Percentiles rank a stretch among this genome's conserved stretches.
phyloP scores from a whole-genome alignment of 2,888 invertebrate genomes.

The Oscheius myriophilus region DNA sequence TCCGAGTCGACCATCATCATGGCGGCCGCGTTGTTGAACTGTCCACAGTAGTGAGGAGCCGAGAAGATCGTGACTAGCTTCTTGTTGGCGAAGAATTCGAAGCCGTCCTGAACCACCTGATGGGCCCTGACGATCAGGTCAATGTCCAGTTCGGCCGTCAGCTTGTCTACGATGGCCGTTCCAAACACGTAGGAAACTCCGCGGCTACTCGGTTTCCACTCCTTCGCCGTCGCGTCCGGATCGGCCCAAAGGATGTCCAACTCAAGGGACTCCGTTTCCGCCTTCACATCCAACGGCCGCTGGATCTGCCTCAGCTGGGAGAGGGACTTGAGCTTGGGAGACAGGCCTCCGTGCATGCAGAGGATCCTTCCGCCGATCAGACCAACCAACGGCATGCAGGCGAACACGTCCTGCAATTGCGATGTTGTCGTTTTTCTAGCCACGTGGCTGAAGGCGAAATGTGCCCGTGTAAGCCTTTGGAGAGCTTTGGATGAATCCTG shows the following conservation, averaged over 20 bases:
- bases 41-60: too few relatives aligned
- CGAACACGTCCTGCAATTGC: conserved; percentile 24
- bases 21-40: too few relatives aligned
- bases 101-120: too few relatives aligned
- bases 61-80: too few relatives aligned
- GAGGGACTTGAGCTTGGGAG: conserved; percentile 35
- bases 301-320: conserved; percentile 24
- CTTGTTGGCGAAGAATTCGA: too few relatives aligned
- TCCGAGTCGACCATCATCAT: too few relatives aligned
- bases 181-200: conserved; percentile 20
- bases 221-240: conserved; percentile 7
- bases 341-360: conserved; percentile 47
- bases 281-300: conserved; percentile 7
- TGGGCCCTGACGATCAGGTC: conserved; percentile 13
- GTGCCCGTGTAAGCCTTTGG: too few relatives aligned
- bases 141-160: background rate
- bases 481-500: too few relatives aligned
- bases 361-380: conserved; percentile 38
- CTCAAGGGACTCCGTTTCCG: background rate
- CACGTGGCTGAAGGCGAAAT: background rate
- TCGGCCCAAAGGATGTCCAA: conserved; percentile 9
- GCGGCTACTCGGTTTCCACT: conserved; percentile 7
- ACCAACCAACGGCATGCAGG: conserved; percentile 39
- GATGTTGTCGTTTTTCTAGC: too few relatives aligned
- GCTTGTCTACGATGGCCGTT: background rate